Conservation (phyloP, 2,113 vertebrate genomes). For the Rhynchopsitta pachyrhyncha region DNA sequence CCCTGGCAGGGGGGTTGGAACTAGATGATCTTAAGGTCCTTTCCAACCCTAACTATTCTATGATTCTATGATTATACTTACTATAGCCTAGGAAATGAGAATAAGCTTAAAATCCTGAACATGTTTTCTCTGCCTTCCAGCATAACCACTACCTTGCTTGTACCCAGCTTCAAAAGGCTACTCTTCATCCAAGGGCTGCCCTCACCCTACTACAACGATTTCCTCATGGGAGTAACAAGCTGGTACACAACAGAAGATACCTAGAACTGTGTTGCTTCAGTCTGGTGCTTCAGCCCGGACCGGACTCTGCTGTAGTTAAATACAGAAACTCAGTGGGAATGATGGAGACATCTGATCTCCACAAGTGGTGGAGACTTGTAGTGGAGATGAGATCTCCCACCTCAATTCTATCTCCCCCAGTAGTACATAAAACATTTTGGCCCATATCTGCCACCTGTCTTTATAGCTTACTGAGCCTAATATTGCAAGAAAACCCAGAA, state of each 20-base stretch:
- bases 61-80: background rate
- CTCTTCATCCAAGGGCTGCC: background rate
- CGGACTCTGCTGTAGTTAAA: background rate
- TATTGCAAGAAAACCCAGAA: background rate
- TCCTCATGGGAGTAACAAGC: background rate
- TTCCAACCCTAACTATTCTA: too few relatives aligned
- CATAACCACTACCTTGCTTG: background rate
- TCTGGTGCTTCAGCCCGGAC: background rate
- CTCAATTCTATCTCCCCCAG: background rate
- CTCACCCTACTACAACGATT: background rate
- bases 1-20: too few relatives aligned
- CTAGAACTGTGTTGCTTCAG: background rate
- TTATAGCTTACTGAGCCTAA: background rate
- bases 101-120: background rate
- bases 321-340: background rate
- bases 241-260: background rate
- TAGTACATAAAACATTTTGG: background rate
- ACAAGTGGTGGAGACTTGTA: background rate
- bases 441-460: background rate
- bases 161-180: background rate
- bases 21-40: too few relatives aligned
- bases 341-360: background rate
- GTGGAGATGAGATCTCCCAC: background rate
- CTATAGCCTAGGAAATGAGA: background rate
- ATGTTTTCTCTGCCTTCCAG: background rate